Conservation (phyloP, 30 jellyfish, hydroid and myxozoan genomes). For the Aurelia sp. region DNA sequence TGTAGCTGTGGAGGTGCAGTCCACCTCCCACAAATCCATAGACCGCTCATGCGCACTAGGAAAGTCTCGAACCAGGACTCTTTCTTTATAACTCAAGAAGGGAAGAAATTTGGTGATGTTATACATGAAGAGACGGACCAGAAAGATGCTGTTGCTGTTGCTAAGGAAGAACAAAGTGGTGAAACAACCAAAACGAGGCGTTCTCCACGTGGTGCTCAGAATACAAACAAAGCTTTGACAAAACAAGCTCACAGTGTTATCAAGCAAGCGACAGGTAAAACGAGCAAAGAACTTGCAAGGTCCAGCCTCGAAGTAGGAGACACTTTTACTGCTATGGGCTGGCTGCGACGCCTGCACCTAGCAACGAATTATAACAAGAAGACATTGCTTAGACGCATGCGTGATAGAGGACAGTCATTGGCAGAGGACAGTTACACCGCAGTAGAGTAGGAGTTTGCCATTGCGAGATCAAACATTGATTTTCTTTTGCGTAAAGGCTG, state of each 20-base stretch:
- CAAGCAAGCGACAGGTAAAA: constrained; percentile 62
- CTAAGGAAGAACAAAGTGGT: neutral
- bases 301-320: constrained; percentile 66
- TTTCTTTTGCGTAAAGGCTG: too few relatives aligned
- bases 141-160: neutral
- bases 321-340: constrained; percentile 65
- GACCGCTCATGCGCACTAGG: neutral
- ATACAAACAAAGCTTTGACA: constrained; percentile 13
- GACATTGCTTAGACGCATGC: constrained; percentile 64
- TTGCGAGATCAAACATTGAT: too few relatives aligned
- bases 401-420: constrained; percentile 47
- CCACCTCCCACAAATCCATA: constrained; percentile 31
- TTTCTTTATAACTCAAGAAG: constrained; percentile 39
- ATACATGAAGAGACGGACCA: constrained; percentile 28
- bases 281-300: constrained; percentile 55
- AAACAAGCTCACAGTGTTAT: constrained; percentile 55
- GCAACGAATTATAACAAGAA: constrained; percentile 63
- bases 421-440: too few relatives aligned
- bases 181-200: neutral
- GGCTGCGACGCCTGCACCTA: constrained; percentile 72
- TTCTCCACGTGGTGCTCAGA: neutral
- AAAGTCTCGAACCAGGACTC: constrained; percentile 8
- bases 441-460: too few relatives aligned
- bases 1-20: constrained; percentile 34
- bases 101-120: neutral